phyloP scores from a whole-genome alignment of 30 jellyfish, hydroid and myxozoan genomes.

The Sanderia malayensis region DNA sequence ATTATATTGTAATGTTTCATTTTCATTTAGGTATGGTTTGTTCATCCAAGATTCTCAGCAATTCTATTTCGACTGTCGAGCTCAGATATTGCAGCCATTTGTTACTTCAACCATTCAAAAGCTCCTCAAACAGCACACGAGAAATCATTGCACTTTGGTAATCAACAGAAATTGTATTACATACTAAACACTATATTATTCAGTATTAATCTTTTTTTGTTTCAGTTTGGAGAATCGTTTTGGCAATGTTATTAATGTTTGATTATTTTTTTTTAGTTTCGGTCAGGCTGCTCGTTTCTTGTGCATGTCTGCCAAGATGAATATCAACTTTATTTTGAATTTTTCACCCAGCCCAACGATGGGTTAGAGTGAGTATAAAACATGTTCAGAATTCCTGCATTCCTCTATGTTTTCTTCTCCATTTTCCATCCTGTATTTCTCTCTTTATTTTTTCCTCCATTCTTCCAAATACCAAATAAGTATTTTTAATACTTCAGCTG shows the following conservation, averaged over 20 bases:
- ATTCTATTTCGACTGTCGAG: slow-evolving; percentile 81
- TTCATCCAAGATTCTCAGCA: slow-evolving; percentile 89
- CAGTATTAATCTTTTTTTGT: too few species aligned
- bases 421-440: too few species aligned
- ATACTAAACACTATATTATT: too few species aligned
- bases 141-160: slow-evolving; percentile 92
- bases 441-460: too few species aligned
- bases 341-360: slow-evolving; percentile 59
- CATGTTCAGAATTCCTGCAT: too few species aligned
- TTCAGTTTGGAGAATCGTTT: too few species aligned
- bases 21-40: slow-evolving; percentile 74
- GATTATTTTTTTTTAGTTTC: slow-evolving; percentile 60
- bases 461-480: too few species aligned
- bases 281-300: slow-evolving; percentile 95
- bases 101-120: slow-evolving; percentile 63
- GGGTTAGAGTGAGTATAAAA: slow-evolving; percentile 76
- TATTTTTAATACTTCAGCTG: too few species aligned
- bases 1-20: too few species aligned
- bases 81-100: slow-evolving; percentile 73
- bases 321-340: slow-evolving; percentile 85
- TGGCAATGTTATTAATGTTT: too few species aligned
- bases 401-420: too few species aligned
- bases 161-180: too few species aligned
- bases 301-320: slow-evolving; percentile 94
- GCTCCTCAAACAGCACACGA: slow-evolving; percentile 75